Conservation (phyloP, 2,797 vertebrate species). For the Rhadinocentrus ornatus region DNA sequence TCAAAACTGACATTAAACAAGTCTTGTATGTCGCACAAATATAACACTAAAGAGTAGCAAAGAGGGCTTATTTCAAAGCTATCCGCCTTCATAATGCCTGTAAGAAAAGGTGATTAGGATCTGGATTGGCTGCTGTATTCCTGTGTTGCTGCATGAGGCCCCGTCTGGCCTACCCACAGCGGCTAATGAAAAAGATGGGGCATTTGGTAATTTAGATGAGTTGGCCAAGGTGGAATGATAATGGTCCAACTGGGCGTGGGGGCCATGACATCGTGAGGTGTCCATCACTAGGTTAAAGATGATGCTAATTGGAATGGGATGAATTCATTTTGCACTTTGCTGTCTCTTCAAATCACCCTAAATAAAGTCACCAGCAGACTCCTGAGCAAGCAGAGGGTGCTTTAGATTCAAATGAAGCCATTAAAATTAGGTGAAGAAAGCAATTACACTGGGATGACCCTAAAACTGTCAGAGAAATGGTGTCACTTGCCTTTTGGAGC, state of each 20-base stretch:
- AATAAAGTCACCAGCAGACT: conserved; percentile 93
- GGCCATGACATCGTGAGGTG: conserved; percentile 94
- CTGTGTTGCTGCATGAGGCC: conserved; percentile 18
- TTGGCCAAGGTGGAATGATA: conserved; percentile 86
- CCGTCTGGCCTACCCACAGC: conserved; percentile 53
- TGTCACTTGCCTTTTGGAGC: conserved; percentile 89
- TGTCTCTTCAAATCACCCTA: conserved; percentile 94
- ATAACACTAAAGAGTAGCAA: conserved; percentile 25
- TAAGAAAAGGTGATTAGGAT: conserved; percentile 40
- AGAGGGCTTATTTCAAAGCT: conserved; percentile 36
- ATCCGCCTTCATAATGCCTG: conserved; percentile 29
- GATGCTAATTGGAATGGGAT: conserved; percentile 97
- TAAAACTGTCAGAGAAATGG: conserved; percentile 84
- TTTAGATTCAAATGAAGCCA: conserved; percentile 86
- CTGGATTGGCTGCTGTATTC: conserved; percentile 30
- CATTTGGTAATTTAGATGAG: conserved; percentile 81
- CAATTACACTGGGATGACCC: conserved; percentile 90
- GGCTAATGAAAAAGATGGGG: conserved; percentile 90
- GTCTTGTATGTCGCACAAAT: conserved; percentile 25
- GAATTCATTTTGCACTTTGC: conserved; percentile 94
- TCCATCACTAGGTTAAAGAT: conserved; percentile 97
- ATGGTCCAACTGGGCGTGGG: conserved; percentile 83
- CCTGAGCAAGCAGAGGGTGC: conserved; percentile 78
- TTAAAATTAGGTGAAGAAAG: conserved; percentile 88
- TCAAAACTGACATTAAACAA: conserved; percentile 21